A percentile compares a stretch with the other conserved stretches of the same genome.
These are phyloP conservation scores for Ecliptopera silaceata DNA, from an alignment of 2,888 invertebrate genomes.

Conservation along the genomic window DNA sequence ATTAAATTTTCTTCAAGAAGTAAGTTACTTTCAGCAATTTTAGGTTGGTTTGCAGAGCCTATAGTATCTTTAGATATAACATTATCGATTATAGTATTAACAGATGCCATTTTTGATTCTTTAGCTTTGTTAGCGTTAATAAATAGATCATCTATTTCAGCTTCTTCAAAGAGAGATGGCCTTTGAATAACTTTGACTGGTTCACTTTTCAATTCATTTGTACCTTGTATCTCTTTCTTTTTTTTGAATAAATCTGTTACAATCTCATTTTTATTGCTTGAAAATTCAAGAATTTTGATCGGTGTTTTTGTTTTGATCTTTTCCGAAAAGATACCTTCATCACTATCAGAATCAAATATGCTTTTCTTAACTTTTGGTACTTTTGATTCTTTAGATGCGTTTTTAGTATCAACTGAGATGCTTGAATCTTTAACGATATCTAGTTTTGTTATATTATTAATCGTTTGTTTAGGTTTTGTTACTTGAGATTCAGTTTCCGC, in stretches of 20 bases:
- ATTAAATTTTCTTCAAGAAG: not conserved
- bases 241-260: slow-evolving; percentile 9
- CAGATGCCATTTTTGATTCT: not conserved
- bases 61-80: slow-evolving; percentile 5
- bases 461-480: slow-evolving; percentile 6
- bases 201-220: slow-evolving; percentile 14
- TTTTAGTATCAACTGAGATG: slow-evolving; percentile 15
- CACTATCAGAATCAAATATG: slow-evolving; percentile 56
- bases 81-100: not conserved
- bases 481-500: slow-evolving; percentile 11
- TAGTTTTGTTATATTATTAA: slow-evolving; percentile 12
- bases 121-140: slow-evolving; percentile 31
- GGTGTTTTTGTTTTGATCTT: slow-evolving; percentile 16
- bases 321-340: slow-evolving; percentile 54
- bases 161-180: slow-evolving; percentile 59
- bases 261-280: slow-evolving; percentile 6
- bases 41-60: not conserved
- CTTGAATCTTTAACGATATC: slow-evolving; percentile 16
- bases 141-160: slow-evolving; percentile 52
- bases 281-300: slow-evolving; percentile 6
- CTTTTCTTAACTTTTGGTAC: slow-evolving; percentile 34
- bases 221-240: slow-evolving; percentile 3
- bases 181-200: slow-evolving; percentile 37
- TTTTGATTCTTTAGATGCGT: not conserved
- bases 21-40: not conserved